These are phyloP conservation scores for Chiloscyllium plagiosum DNA, from an alignment of 2,113 vertebrate species.

Conservation along the genomic window DNA sequence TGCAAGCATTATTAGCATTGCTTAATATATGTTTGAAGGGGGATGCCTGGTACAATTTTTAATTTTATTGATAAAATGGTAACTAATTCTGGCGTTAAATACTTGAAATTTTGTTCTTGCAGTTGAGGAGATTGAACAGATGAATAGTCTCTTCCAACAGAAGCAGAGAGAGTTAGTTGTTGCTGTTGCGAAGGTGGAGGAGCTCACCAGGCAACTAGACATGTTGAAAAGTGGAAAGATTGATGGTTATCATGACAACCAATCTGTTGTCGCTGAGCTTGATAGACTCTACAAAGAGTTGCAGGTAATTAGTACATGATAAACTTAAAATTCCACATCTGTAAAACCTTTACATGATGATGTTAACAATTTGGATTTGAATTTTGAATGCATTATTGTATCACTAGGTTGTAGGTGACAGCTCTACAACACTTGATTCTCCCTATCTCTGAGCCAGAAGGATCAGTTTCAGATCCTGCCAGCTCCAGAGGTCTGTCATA, in stretches of 20 bases:
- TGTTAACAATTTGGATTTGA: rapidly evolving
- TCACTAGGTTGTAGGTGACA: background rate
- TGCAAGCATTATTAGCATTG: background rate
- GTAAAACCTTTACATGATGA: background rate
- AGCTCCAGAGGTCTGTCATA: no score
- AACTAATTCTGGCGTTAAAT: background rate
- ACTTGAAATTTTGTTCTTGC: constrained; percentile 31
- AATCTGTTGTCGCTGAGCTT: constrained; percentile 82
- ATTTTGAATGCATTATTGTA: background rate
- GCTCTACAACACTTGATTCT: background rate
- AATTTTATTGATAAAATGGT: background rate
- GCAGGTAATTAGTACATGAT: constrained; percentile 62
- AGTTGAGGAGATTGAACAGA: constrained; percentile 98
- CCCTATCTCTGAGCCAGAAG: no score
- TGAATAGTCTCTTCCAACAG: constrained; percentile 94
- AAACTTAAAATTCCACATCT: constrained; percentile 9
- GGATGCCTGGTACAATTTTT: background rate
- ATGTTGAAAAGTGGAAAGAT: constrained; percentile 85
- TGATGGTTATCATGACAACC: constrained; percentile 78
- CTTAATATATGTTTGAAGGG: background rate
- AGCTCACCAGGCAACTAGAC: constrained; percentile 86
- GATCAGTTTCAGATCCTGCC: no score
- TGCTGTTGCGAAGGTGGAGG: constrained; percentile 86
- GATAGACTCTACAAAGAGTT: constrained; percentile 93
- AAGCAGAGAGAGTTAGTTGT: constrained; percentile 89